A percentile compares a stretch with the other conserved stretches of the same genome.
phyloP scores from a whole-genome alignment of 2,888 invertebrate genomes.

The Acronicta aceris region DNA sequence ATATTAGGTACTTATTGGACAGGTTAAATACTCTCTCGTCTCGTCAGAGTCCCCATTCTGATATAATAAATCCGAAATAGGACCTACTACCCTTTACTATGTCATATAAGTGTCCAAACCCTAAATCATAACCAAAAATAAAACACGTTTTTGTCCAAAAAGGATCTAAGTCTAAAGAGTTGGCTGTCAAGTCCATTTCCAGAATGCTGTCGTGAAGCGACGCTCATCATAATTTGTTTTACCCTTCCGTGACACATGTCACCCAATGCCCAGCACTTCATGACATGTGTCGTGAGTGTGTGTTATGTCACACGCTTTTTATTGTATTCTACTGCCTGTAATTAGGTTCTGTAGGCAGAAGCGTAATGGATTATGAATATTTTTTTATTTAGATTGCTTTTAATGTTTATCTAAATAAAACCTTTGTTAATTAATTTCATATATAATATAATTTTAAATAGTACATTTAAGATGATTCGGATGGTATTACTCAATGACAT shows the following conservation, averaged over 20 bases:
- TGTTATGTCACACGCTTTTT: constrained; percentile 20
- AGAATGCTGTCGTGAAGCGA: constrained; percentile 34
- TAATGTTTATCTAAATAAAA: not conserved
- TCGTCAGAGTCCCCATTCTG: too few species aligned
- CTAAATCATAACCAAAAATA: constrained; percentile 16
- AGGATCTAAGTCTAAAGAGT: constrained; percentile 25
- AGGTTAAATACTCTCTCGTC: too few species aligned
- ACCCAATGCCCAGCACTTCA: constrained; percentile 12
- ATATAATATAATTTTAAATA: too few species aligned
- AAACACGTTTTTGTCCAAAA: constrained; percentile 22
- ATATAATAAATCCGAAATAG: too few species aligned
- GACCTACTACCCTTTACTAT: too few species aligned
- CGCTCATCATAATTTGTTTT: constrained; percentile 51
- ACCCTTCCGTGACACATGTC: constrained; percentile 47
- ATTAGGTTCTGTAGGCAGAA: constrained; percentile 26
- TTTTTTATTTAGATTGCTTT: not conserved
- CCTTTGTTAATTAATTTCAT: not conserved
- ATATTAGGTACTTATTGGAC: too few species aligned
- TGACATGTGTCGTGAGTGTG: constrained; percentile 39
- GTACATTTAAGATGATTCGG: too few species aligned
- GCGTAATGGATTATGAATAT: not conserved
- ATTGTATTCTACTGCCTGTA: constrained; percentile 24
- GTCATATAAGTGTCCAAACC: too few species aligned
- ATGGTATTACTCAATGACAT: too few species aligned
- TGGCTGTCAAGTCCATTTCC: constrained; percentile 23